phyloP scores from a whole-genome alignment of 2,797 vertebrate species.

The Lacerta viridis region DNA sequence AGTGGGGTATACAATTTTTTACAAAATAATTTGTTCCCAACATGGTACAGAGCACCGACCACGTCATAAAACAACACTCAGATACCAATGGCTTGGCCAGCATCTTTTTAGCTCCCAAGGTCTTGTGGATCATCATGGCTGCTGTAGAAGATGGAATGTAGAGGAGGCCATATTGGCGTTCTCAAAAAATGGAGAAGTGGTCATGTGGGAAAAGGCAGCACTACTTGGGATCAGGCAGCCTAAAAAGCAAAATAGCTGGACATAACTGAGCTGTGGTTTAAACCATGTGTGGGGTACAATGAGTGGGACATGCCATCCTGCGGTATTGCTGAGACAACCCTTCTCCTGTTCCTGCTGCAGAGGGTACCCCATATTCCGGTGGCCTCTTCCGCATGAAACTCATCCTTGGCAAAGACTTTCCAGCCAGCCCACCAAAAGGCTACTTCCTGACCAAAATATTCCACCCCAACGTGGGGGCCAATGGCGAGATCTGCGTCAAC shows the following conservation, averaged over 20 bases:
- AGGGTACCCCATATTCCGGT: constrained; percentile 94
- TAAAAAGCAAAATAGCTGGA: background rate
- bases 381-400: constrained; percentile 95
- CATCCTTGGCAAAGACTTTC: constrained; percentile 94
- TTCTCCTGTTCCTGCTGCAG: constrained; percentile 72
- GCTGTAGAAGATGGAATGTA: no score
- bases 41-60: no score
- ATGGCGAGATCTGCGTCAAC: constrained; percentile 95
- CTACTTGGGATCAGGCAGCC: background rate
- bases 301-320: background rate
- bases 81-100: no score
- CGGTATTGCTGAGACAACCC: background rate
- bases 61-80: no score
- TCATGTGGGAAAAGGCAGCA: background rate
- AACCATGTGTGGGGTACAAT: background rate
- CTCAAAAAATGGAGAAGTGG: background rate
- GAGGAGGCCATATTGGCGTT: background rate
- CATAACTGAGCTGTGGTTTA: background rate
- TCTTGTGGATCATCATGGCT: no score
- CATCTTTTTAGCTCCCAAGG: no score
- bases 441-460: constrained; percentile 98
- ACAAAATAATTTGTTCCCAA: no score
- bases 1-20: no score
- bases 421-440: constrained; percentile 92
- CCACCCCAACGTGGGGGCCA: constrained; percentile 94